These are phyloP conservation scores for Remorina albescens DNA, from an alignment of 2,797 vertebrate genomes.

Conservation along the genomic window DNA sequence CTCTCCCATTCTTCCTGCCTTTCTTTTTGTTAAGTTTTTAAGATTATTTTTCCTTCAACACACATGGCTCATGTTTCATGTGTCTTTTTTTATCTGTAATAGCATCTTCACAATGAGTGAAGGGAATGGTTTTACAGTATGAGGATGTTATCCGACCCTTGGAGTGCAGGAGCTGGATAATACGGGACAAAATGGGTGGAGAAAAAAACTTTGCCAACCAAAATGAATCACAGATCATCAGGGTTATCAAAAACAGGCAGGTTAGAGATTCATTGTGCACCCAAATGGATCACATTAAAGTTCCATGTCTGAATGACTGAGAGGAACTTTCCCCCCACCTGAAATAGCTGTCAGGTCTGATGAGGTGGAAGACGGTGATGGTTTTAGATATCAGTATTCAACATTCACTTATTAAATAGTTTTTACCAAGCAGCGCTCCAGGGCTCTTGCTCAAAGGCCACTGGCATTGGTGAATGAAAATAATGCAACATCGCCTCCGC, in stretches of 20 bases:
- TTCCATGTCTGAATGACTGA: constrained; percentile 32
- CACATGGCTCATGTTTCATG: constrained; percentile 27
- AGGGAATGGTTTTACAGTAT: constrained; percentile 43
- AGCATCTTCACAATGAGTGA: constrained; percentile 13
- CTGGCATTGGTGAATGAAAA: constrained; percentile 17
- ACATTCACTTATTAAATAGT: constrained; percentile 3
- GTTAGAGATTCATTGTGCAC: constrained; percentile 36
- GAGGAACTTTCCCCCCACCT: constrained; percentile 21
- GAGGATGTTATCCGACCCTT: constrained; percentile 49
- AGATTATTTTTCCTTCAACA: constrained; percentile 15
- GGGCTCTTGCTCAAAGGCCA: constrained; percentile 13
- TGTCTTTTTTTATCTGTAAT: constrained; percentile 31
- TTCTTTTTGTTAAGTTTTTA: constrained; percentile 1
- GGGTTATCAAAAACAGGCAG: constrained; percentile 68
- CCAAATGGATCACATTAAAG: constrained; percentile 61
- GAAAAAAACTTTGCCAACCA: constrained; percentile 46
- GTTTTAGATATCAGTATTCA: constrained; percentile 23
- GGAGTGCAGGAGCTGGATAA: constrained; percentile 62
- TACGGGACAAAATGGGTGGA: constrained; percentile 49
- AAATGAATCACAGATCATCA: constrained; percentile 38
- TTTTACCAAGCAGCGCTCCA: constrained; percentile 24
- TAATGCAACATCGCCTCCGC: constrained; percentile 65
- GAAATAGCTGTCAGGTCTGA: constrained; percentile 9
- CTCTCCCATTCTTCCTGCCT: fast-evolving
- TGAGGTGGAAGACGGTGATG: constrained; percentile 16